A percentile compares a stretch with the other conserved stretches of the same genome.
phyloP scores from a whole-genome alignment of 2,888 invertebrate species.

The Thereva unica region DNA sequence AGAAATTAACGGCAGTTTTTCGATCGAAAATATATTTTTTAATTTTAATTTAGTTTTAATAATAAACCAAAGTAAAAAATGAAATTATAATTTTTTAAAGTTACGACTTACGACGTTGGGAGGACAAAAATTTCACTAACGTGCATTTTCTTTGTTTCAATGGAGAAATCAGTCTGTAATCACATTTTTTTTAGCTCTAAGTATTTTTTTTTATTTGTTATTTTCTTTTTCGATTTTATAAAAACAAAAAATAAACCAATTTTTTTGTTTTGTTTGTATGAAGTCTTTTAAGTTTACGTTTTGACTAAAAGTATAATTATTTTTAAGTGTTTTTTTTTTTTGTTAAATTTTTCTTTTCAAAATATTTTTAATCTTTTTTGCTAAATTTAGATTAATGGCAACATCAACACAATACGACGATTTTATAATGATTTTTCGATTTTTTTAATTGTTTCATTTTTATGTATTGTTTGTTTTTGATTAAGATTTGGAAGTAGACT shows the following conservation, averaged over 20 bases:
- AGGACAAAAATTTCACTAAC: constrained; percentile 24
- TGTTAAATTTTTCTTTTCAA: constrained; percentile 2
- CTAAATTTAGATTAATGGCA: constrained; percentile 23
- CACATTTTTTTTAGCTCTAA: neutral
- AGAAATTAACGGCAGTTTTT: no score
- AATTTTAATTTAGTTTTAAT: no score
- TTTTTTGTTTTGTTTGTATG: no score
- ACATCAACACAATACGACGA: neutral
- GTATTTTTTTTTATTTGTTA: constrained; percentile 18
- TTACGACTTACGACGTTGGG: neutral
- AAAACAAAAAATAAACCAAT: constrained; percentile 5
- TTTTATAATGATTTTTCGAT: no score
- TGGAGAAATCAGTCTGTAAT: constrained; percentile 33
- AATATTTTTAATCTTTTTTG: constrained; percentile 12
- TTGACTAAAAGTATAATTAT: constrained; percentile 12
- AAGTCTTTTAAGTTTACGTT: constrained; percentile 10
- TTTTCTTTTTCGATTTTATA: neutral
- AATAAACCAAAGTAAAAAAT: no score
- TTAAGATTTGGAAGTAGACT: no score
- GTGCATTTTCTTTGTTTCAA: constrained; percentile 8
- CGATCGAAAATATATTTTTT: no score
- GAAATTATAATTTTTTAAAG: no score
- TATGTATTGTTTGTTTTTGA: no score
- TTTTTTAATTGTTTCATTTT: no score
- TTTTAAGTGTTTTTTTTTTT: constrained; percentile 2